Percentiles rank a stretch among this genome's conserved stretches.
These are phyloP conservation scores for Scaptomyza pallida DNA, from an alignment of 1,140 invertebrate genomes.

Conservation along the genomic window DNA sequence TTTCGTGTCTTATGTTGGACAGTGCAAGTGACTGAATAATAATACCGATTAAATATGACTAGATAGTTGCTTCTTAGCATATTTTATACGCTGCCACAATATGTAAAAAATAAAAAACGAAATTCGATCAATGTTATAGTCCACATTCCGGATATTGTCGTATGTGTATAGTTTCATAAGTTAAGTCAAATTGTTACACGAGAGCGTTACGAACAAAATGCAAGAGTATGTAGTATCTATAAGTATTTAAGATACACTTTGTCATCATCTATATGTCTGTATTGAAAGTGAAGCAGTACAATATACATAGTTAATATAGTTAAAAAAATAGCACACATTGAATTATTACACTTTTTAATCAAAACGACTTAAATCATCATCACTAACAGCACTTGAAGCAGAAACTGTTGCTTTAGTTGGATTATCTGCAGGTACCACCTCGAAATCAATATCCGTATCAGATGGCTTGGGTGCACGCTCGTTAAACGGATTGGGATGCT, in stretches of 20 bases:
- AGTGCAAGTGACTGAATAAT: constrained; percentile 52
- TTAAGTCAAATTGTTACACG: constrained; percentile 35
- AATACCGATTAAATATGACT: constrained; percentile 25
- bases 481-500: constrained; percentile 33
- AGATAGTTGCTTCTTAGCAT: constrained; percentile 26
- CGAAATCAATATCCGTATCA: constrained; percentile 52
- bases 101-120: neutral
- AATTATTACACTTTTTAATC: constrained; percentile 59
- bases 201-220: constrained; percentile 36
- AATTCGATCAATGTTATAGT: constrained; percentile 1
- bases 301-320: constrained; percentile 46
- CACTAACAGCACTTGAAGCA: neutral
- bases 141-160: constrained; percentile 30
- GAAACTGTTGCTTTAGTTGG: neutral
- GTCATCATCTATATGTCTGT: constrained; percentile 19
- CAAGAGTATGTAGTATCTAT: neutral
- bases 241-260: constrained; percentile 8
- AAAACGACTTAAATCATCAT: constrained; percentile 70
- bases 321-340: constrained; percentile 47
- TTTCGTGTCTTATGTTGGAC: constrained; percentile 48
- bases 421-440: constrained; percentile 54
- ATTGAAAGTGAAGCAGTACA: constrained; percentile 35
- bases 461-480: constrained; percentile 3
- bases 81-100: constrained; percentile 11
- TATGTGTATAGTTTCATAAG: constrained; percentile 33